phyloP scores from a whole-genome alignment of 2,797 vertebrate genomes.

The Propithecus perrieri region DNA sequence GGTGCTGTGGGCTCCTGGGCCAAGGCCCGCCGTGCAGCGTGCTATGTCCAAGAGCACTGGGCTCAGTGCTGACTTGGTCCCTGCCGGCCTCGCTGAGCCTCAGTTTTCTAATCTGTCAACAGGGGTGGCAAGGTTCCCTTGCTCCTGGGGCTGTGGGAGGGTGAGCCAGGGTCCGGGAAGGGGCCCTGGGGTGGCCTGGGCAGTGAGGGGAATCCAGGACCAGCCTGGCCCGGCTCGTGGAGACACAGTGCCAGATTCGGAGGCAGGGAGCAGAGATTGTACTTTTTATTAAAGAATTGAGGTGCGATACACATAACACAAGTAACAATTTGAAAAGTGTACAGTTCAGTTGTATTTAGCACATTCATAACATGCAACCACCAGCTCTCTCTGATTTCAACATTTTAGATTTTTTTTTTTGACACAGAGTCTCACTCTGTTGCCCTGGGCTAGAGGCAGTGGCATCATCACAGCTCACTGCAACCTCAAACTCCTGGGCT shows the following conservation, averaged over 20 bases:
- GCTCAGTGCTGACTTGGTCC: background rate
- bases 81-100: background rate
- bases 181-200: background rate
- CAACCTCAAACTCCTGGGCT: background rate
- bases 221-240: background rate
- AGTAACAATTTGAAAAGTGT: background rate
- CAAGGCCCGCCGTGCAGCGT: background rate
- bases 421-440: background rate
- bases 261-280: background rate
- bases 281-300: background rate
- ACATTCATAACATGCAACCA: rapidly evolving
- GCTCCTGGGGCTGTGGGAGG: background rate
- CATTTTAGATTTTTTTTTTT: background rate
- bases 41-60: background rate
- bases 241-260: background rate
- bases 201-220: background rate
- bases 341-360: rapidly evolving
- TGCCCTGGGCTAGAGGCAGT: background rate
- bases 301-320: background rate
- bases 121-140: background rate
- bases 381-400: background rate
- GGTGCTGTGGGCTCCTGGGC: background rate
- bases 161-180: background rate
- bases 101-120: background rate
- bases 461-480: background rate